Evolutionary conservation across 1,140 invertebrate genomes (phyloP), one percentile per base, ranked within the genome.

Genomic region (Steinernema khuongi): DNA sequence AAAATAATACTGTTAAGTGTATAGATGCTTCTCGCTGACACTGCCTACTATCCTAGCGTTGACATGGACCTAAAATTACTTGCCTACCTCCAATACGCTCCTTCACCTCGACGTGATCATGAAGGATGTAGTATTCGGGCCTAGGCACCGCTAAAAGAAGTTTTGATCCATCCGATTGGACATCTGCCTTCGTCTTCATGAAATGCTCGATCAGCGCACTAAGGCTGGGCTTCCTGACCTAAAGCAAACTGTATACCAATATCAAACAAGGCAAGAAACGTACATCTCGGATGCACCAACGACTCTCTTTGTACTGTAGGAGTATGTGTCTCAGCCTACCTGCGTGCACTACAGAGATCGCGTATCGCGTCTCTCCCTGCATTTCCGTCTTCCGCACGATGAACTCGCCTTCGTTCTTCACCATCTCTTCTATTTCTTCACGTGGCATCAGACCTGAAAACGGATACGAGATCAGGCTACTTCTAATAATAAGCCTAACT

Each of bases 381-480:
- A 92, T 90, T n/a, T 91, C 93, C 36, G 94, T 96, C 88, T 96
- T 93, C 28, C 95, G 89, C 31, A 98, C 94, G 68, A 98, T 88
- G 86, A 94, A 98, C 85, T 97, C 94, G 0, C 94, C 94, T 81
- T 97, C 92, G 66, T 90, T 90, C 18, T 90, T 90, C 28, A 97
- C 87, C 18, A 97, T 88, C 73, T 94, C 87, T 17, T 96, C 93
- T 1, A 97, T 94, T 88, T 98, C 94, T 86, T 97, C 94, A 43
- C 95, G 88, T 0, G 95, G 95, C 36, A 98, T 83, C 1, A 97
- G 93, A 1, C 95, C 95, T n/a, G n/a, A n/a, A n/a, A n/a, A n/a
- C n/a, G n/a, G n/a, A n/a, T n/a, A n/a, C n/a, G n/a, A n/a, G n/a
- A n/a, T n/a, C n/a, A n/a, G n/a, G n/a, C n/a, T n/a, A n/a, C n/a